These are phyloP conservation scores for fruit fly (Drosophila melanogaster) DNA, from an alignment of 1,140 invertebrate species.

Conservation along the genomic window DNA sequence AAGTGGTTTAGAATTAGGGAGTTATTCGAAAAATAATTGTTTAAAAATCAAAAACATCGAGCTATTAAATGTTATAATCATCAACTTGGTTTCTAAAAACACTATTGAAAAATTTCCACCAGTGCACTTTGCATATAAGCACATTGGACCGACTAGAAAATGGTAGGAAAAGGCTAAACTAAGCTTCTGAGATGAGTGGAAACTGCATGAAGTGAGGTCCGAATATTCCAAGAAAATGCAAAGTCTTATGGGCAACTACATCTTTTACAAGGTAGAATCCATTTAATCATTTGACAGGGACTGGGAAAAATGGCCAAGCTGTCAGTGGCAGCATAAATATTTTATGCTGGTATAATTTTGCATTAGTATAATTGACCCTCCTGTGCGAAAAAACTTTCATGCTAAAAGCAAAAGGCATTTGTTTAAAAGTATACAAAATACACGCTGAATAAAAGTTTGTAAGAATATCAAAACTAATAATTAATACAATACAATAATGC, in stretches of 20 bases:
- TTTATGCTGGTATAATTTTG: neutral
- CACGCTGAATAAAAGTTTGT: too few relatives aligned
- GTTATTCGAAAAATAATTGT: too few relatives aligned
- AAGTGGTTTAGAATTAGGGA: too few relatives aligned
- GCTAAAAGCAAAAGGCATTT: neutral
- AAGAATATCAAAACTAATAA: too few relatives aligned
- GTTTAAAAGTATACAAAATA: too few relatives aligned
- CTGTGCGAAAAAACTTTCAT: neutral
- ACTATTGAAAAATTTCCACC: neutral
- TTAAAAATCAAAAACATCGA: too few relatives aligned
- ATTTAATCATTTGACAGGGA: neutral
- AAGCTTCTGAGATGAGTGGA: neutral
- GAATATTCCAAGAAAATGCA: constrained; percentile 2
- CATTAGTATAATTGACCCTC: constrained; percentile 1
- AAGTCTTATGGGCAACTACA: constrained; percentile 1
- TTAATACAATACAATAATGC: too few relatives aligned
- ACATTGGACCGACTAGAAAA: constrained; percentile 18
- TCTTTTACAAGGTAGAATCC: neutral
- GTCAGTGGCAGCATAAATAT: neutral
- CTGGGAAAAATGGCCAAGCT: constrained; percentile 3
- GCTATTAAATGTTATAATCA: too few relatives aligned
- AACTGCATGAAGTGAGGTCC: neutral
- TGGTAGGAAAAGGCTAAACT: neutral
- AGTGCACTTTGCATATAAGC: neutral
- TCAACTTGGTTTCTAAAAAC: too few relatives aligned